These are phyloP conservation scores for Sardinella longiceps DNA, from an alignment of 2,797 vertebrate species.

Conservation along the genomic window DNA sequence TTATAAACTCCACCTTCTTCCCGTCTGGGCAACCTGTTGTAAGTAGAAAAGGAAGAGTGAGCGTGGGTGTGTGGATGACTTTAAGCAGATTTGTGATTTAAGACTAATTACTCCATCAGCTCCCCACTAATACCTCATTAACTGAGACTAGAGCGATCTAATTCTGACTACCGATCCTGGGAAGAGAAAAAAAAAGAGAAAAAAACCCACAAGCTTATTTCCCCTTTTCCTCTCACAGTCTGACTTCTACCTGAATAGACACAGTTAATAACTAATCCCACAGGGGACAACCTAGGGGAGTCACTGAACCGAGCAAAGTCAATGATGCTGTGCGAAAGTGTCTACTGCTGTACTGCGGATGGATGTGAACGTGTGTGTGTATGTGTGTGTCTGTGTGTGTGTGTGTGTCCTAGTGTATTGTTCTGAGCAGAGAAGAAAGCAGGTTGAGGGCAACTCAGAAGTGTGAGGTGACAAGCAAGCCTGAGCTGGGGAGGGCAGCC, in stretches of 20 bases:
- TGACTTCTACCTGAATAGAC: not conserved
- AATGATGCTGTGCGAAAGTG: not conserved
- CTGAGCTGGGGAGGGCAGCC: constrained; percentile 65
- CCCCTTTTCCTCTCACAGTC: not conserved
- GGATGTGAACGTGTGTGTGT: not conserved
- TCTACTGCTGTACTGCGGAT: not conserved
- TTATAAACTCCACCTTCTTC: constrained; percentile 98
- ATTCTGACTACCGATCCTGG: not conserved
- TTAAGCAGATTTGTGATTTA: not conserved
- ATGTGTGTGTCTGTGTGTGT: not conserved
- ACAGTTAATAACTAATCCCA: not conserved
- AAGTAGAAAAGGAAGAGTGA: constrained; percentile 55
- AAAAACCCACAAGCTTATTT: not conserved
- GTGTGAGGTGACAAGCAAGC: constrained; percentile 64
- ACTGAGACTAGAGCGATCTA: not conserved
- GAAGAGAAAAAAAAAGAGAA: not conserved
- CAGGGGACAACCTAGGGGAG: not conserved
- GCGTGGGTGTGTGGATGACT: not conserved
- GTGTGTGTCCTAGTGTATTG: not conserved
- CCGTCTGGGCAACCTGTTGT: constrained; percentile 92
- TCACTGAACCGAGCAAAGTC: not conserved
- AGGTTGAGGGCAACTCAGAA: constrained; percentile 55
- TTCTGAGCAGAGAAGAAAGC: constrained; percentile 31
- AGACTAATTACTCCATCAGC: not conserved
- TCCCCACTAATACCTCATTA: not conserved